Evolutionary conservation across 92 coral and sea anemone genomes (phyloP), one percentile per base, ranked within the genome.

Genomic region (Paramuricea clavata): DNA sequence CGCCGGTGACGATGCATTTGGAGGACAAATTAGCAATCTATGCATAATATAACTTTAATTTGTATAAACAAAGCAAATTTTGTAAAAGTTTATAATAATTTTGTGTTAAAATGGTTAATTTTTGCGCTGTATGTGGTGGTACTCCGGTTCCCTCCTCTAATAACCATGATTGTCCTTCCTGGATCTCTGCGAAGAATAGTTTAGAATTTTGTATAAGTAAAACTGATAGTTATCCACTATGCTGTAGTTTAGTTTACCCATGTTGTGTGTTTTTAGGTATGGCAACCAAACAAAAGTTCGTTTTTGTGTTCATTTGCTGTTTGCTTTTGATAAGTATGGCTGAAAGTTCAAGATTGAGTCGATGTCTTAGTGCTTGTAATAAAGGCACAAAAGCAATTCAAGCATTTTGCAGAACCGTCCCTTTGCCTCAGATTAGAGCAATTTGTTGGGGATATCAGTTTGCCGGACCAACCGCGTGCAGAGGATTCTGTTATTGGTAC

Each of bases 391-490:
- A 5, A 30, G 34, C 70, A 0, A 64, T 64, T 27, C 70, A 64
- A 64, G n/a, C 15, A 30, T 64, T 64, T 19, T 65, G 35, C 39
- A 23, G 70, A 64, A 27, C 1, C 21, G 3, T 27, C 17, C 19
- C 39, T 30, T 2, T 10, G 6, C 35, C 35, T 0, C 5, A 30
- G 5, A 19, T 64, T 26, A 64, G 70, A 64, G 70, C 70, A 27
- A 16, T 16, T 3, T 64, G 70, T 16, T 64, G 70, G 70, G 35
- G 35, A 9, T 2, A 1, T 64, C 70, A 64, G 39, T 64, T 64
- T 64, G 70, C 70, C 7, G 70, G 70, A 23, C 35, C 35, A 64
- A 35, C 8, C 10, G 70, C 70, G 10, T 64, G 70, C 34, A 64
- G 39, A 3, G 70, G 70, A 64, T 64, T 64, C 10, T 64, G 70